phyloP scores from a whole-genome alignment of 2,888 invertebrate genomes.

The Drosophila gaucha region DNA sequence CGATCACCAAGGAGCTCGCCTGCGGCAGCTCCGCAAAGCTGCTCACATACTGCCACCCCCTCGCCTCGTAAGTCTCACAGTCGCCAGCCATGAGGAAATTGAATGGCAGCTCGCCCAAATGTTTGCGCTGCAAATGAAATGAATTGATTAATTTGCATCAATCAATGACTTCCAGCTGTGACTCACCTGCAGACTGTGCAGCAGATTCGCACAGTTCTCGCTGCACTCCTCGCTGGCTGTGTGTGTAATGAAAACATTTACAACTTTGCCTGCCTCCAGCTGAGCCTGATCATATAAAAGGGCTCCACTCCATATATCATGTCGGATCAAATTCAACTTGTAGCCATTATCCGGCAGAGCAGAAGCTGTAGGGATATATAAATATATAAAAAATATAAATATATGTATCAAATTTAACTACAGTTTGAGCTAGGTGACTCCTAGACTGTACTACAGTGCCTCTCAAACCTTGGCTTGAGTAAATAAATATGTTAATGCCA shows the following conservation, averaged over 20 bases:
- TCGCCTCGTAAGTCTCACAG: constrained; percentile 85
- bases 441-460: neutral
- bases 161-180: neutral
- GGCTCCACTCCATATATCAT: constrained; percentile 76
- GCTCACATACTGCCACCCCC: constrained; percentile 85
- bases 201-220: constrained; percentile 81
- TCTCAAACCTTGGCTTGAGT: neutral
- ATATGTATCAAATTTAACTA: neutral
- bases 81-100: constrained; percentile 86
- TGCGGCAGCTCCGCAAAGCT: constrained; percentile 68
- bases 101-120: constrained; percentile 81
- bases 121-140: constrained; percentile 4
- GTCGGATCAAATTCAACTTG: constrained; percentile 76
- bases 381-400: neutral
- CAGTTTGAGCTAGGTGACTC: neutral
- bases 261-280: constrained; percentile 70
- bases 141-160: neutral
- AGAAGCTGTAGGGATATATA: constrained; percentile 25
- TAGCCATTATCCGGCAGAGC: constrained; percentile 61
- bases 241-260: constrained; percentile 85
- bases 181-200: constrained; percentile 85
- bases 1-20: constrained; percentile 56
- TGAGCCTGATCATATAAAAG: constrained; percentile 38
- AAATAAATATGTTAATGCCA: neutral
- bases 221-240: constrained; percentile 84